These are phyloP conservation scores for Chaetura pelagica DNA, from an alignment of 2,113 vertebrate species.

Conservation along the genomic window DNA sequence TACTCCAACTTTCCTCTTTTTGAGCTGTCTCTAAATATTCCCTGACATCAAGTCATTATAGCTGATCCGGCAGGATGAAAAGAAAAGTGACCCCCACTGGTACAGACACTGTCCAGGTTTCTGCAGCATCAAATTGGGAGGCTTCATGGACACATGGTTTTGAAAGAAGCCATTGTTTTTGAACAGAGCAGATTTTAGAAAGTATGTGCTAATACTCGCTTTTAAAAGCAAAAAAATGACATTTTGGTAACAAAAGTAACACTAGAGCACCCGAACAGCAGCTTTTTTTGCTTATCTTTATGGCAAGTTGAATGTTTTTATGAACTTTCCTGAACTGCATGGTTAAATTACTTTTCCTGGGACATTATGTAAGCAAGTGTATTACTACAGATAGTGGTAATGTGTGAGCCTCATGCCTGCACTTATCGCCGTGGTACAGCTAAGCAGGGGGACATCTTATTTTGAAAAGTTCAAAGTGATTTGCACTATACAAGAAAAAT, in stretches of 20 bases:
- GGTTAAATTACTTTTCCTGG: constrained; percentile 33
- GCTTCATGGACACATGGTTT: constrained; percentile 64
- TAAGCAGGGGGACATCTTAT: background rate
- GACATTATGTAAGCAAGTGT: background rate
- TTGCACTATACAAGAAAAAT: background rate
- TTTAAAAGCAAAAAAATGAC: background rate
- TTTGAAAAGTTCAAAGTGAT: background rate
- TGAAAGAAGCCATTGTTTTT: constrained; percentile 71
- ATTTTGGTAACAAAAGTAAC: background rate
- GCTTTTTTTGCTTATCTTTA: background rate
- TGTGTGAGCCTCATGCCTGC: background rate
- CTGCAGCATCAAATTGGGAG: constrained; percentile 48
- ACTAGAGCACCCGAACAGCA: background rate
- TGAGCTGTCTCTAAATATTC: constrained; percentile 59
- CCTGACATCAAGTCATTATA: constrained; percentile 69
- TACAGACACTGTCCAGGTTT: constrained; percentile 65
- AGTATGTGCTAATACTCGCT: background rate
- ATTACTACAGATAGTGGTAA: background rate
- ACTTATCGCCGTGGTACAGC: background rate
- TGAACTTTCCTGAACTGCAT: background rate
- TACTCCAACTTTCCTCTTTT: constrained; percentile 55
- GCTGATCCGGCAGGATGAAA: constrained; percentile 68
- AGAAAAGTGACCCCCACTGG: constrained; percentile 71
- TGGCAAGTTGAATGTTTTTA: background rate
- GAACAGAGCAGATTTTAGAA: constrained; percentile 15